Base-by-base conservation (phyloP, 2,888 invertebrate species). In the Hydraecia micacea region DNA sequence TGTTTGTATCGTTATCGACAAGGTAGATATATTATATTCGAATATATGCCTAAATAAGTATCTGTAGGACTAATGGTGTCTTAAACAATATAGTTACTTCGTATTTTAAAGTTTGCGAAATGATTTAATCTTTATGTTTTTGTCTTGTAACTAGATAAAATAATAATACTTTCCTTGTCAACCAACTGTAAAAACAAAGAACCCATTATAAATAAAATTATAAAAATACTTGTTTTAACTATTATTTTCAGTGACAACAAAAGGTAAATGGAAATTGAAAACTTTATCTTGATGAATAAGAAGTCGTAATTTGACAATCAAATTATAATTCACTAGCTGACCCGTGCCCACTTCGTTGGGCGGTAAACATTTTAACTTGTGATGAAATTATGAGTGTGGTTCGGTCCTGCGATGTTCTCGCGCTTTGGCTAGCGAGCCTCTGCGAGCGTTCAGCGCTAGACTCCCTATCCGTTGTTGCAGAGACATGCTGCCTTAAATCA, bases 221-320 rank as follows among this genome's bases (percentile, higher is more conserved):
- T 49, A 9, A 25, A 55, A 32, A 69, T n/a, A 69, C 46, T 21
- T 68, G 11, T 67, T 18, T 32, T 2, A 15, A 25, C 6, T 36
- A 39, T 55, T 74, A 18, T 71, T 73, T 49, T 21, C 9, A 32
- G 58, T 60, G 11, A 28, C 28, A 60, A 3, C 15, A 76, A 49
- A 75, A 9, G 9, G 1, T 6, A 63, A 81, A 55, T 58, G 18
- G 9, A 32, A 49, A 42, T 62, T n/a, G 11, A 63, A 18, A 81
- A 28, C 18, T 55, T 42, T 21, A 63, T n/a, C 32, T 72, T 81
- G 4, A n/a, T 58, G 63, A 21, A 46, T 9, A 52, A 21, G 21
- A 52, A 52, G 25, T 49, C 8, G 39, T 78, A 13, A 25, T n/a
- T 46, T 18, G 18, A 36, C 9, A 36, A 58, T 36, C 5, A 46